phyloP scores from a whole-genome alignment of 2,797 vertebrate genomes.

The Percopsis omiscomaycus region DNA sequence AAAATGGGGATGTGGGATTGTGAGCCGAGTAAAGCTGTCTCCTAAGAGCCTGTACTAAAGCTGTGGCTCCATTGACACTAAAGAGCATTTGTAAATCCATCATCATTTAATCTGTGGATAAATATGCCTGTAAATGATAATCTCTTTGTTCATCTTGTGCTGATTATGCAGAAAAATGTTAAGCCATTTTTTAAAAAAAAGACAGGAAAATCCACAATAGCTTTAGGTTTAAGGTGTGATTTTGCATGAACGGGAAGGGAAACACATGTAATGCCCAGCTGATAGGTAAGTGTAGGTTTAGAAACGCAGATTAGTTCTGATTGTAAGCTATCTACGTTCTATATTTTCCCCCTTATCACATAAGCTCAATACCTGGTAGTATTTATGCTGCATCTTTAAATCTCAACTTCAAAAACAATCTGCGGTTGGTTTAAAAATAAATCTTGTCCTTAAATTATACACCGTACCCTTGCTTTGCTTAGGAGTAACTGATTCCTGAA shows the following conservation, averaged over 20 bases:
- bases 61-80: slow-evolving; percentile 55
- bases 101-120: slow-evolving; percentile 72
- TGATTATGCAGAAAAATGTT: slow-evolving; percentile 51
- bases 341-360: slow-evolving; percentile 37
- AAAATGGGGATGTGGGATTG: slow-evolving; percentile 54
- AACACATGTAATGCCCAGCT: slow-evolving; percentile 25
- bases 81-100: slow-evolving; percentile 66
- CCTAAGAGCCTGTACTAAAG: slow-evolving; percentile 54
- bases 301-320: slow-evolving; percentile 52
- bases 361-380: slow-evolving; percentile 44
- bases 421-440: neutral
- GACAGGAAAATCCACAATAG: slow-evolving; percentile 31
- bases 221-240: slow-evolving; percentile 46
- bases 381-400: slow-evolving; percentile 26
- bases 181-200: slow-evolving; percentile 44
- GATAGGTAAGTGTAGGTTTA: slow-evolving; percentile 47
- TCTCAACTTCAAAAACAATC: slow-evolving; percentile 18
- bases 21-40: slow-evolving; percentile 55
- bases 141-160: slow-evolving; percentile 56
- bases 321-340: slow-evolving; percentile 7
- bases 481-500: neutral
- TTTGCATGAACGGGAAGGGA: slow-evolving; percentile 19
- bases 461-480: neutral
- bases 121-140: slow-evolving; percentile 65
- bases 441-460: slow-evolving; percentile 3